Evolutionary conservation across 2,888 invertebrate species (phyloP), one percentile per base, ranked within the genome.

Genomic region (Apeira syringaria): DNA sequence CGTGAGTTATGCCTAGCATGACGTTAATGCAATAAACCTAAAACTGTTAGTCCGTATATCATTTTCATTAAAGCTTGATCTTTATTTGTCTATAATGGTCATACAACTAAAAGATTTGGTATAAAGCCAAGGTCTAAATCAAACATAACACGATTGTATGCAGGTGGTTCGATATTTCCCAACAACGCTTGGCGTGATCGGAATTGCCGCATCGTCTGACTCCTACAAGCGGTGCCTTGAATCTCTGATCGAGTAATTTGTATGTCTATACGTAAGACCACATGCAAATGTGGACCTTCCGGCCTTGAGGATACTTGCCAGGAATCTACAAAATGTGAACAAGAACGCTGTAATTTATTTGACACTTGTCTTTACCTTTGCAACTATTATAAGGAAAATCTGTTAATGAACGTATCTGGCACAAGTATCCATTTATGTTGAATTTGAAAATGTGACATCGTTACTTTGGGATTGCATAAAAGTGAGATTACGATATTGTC

Each of bases 171-270:
- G 38, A 29, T 43, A 73, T 67, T 66, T 74, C 69, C 77, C 77
- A 62, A 58, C 53, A 62, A 58, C 54, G 24, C 31, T 20, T 27
- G 59, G 50, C 79, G 71, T 73, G 75, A 74, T 74, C 63, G 60
- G 78, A 76, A 77, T 82, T 76, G 67, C 77, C 72, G 73, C 73
- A 76, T 66, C 66, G 28, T 62, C 58, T 59, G 59, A 58, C 59
- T 60, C 68, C 70, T 61, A 61, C 62, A 49, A 45, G 58, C 56
- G 58, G 56, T 58, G 66, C 62, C 54, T 59, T 77, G 80, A 76
- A 81, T 82, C 67, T 74, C 47, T 77, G 72, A 82, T 74, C 47
- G 57, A 36, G 66, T 67, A 63, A 73, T 79, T 77, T 72, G 74
- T 74, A 74, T 64, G 69, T 60, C 56, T 52, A 44, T 32, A 22